These are phyloP conservation scores for Casuarius casuarius DNA, from an alignment of 2,113 vertebrate genomes.

Conservation along the genomic window DNA sequence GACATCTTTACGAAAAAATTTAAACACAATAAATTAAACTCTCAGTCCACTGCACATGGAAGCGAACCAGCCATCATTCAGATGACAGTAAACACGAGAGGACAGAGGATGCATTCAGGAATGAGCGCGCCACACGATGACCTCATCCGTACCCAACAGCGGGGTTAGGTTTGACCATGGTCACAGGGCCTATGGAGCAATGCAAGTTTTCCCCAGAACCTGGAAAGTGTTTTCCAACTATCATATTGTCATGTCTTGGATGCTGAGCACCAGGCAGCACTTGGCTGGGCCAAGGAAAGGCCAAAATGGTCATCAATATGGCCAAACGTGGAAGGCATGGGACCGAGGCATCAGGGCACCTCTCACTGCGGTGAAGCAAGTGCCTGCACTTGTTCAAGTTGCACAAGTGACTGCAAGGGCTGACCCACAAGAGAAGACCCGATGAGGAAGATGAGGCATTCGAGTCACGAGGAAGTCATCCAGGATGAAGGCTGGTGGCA, in stretches of 20 bases:
- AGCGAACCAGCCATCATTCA: slow-evolving; percentile 19
- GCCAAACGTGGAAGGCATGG: background rate
- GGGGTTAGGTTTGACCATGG: background rate
- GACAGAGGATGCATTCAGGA: slow-evolving; percentile 59
- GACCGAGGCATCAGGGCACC: background rate
- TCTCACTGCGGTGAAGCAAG: background rate
- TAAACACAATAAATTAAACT: slow-evolving; percentile 57
- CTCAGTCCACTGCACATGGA: background rate
- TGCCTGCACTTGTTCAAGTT: background rate
- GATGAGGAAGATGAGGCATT: background rate
- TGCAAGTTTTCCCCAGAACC: background rate
- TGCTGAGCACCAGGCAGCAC: background rate
- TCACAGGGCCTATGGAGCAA: background rate
- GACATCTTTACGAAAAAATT: slow-evolving; percentile 52
- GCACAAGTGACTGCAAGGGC: background rate
- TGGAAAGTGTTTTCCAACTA: background rate
- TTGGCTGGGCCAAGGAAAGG: background rate
- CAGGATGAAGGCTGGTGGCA: background rate
- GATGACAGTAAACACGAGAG: background rate
- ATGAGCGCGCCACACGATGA: background rate
- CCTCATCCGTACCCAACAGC: background rate
- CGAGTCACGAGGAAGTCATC: background rate
- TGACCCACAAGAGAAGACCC: background rate
- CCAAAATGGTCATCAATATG: background rate
- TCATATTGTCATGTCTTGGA: background rate